Evolutionary conservation across 2,888 invertebrate species (phyloP).

Genomic region (Periphyllus acericola): DNA sequence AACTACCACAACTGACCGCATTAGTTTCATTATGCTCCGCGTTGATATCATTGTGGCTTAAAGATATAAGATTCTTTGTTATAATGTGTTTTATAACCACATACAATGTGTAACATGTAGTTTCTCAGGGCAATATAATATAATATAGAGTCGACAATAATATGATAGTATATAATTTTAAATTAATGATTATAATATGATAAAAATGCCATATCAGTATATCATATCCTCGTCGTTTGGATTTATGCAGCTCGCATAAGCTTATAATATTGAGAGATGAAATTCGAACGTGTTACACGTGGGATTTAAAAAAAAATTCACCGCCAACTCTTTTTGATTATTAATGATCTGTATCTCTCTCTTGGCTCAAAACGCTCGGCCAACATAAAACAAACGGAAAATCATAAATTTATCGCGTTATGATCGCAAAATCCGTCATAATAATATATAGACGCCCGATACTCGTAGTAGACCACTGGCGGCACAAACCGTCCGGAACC

Average conservation of each 20-base stretch:
- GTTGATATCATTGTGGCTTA: background rate
- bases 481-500: constrained; percentile 23
- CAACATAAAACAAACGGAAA: background rate
- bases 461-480: background rate
- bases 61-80: background rate
- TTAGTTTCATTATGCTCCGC: background rate
- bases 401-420: constrained; percentile 29
- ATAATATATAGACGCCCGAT: background rate
- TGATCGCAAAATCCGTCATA: constrained; percentile 29
- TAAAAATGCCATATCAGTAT: no score
- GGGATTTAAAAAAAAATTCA: background rate
- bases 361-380: constrained; percentile 4
- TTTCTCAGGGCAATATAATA: no score
- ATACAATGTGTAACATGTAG: no score
- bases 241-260: no score
- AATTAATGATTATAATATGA: no score
- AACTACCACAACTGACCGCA: background rate
- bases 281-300: no score
- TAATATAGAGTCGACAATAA: background rate
- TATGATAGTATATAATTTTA: background rate
- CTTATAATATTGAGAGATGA: no score
- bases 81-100: no score
- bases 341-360: background rate
- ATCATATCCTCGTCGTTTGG: no score
- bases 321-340: constrained; percentile 23